phyloP scores from a whole-genome alignment of 2,113 vertebrate genomes.

The Peucedramus taeniatus region DNA sequence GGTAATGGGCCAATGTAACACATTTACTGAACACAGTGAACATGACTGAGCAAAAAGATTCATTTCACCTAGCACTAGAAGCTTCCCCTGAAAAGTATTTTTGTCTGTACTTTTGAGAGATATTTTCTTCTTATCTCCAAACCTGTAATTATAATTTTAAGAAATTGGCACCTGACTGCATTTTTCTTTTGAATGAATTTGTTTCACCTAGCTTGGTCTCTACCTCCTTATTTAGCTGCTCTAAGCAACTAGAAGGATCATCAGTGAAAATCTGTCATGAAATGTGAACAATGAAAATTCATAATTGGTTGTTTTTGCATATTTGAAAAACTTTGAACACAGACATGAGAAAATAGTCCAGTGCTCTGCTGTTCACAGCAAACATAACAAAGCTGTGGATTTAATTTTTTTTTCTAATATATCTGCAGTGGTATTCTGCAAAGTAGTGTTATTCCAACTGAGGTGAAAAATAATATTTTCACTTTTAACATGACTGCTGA shows the following conservation, averaged over 20 bases:
- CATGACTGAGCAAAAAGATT: neutral
- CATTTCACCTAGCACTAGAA: neutral
- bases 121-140: neutral
- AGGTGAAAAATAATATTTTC: neutral
- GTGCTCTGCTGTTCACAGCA: neutral
- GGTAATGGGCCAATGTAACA: neutral
- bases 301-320: neutral
- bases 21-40: neutral
- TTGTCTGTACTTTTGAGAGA: neutral
- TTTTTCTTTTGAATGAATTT: slow-evolving; percentile 10
- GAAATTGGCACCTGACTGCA: neutral
- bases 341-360: neutral
- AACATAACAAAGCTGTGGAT: neutral
- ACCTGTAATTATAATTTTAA: slow-evolving; percentile 7
- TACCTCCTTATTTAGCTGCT: neutral
- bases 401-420: neutral
- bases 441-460: neutral
- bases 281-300: neutral
- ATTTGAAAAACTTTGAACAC: neutral
- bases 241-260: neutral
- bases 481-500: neutral
- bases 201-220: neutral
- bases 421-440: neutral
- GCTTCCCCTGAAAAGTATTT: neutral
- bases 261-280: neutral